Evolutionary conservation across 2,888 invertebrate species (phyloP).

Genomic region (Beris morrisii): DNA sequence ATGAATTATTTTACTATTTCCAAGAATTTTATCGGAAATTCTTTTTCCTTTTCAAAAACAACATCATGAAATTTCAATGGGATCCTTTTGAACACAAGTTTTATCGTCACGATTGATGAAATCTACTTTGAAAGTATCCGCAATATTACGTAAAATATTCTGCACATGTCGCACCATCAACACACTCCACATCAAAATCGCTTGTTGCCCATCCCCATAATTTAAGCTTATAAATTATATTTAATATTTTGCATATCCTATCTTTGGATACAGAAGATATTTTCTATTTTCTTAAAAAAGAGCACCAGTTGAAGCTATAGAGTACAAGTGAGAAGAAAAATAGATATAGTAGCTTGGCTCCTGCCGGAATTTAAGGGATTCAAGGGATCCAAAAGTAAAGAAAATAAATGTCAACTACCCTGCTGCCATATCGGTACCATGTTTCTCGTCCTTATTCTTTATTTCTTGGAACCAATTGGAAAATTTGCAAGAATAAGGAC

Average conservation of each 20-base stretch:
- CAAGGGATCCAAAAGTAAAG: constrained; percentile 3
- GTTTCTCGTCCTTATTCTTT: constrained; percentile 12
- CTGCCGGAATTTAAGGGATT: background rate
- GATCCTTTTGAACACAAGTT: too few species aligned
- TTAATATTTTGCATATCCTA: constrained; percentile 33
- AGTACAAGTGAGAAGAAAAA: background rate
- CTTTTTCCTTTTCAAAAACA: too few species aligned
- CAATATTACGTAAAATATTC: constrained; percentile 31
- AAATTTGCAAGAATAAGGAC: constrained; percentile 16
- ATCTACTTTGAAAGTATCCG: constrained; percentile 1
- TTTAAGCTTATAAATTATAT: constrained; percentile 29
- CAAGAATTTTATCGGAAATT: too few species aligned
- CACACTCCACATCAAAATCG: constrained; percentile 17
- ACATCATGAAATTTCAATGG: too few species aligned
- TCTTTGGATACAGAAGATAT: constrained; percentile 1
- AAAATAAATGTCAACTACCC: constrained; percentile 32
- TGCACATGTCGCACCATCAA: constrained; percentile 24
- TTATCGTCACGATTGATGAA: too few species aligned
- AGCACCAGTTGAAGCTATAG: background rate
- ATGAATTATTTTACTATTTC: too few species aligned
- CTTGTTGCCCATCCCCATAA: constrained; percentile 24
- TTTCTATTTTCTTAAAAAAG: background rate
- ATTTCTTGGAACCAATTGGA: constrained; percentile 30
- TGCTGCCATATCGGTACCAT: constrained; percentile 11
- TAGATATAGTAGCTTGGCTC: background rate